Percentiles rank a stretch among this genome's conserved stretches.
phyloP scores from a whole-genome alignment of 2,113 vertebrate species.

The Oceanodroma tethys region DNA sequence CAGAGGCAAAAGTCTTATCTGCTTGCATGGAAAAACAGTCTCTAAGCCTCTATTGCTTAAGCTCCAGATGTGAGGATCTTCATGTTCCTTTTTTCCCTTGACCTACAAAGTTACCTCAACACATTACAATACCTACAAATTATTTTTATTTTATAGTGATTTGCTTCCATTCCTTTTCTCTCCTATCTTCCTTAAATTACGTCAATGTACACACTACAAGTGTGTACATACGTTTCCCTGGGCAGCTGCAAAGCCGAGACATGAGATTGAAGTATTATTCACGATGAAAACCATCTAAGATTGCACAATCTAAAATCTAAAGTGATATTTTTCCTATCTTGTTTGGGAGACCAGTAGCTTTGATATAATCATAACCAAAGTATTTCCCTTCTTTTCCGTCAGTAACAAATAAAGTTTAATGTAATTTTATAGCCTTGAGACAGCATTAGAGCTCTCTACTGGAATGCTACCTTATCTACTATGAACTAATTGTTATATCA shows the following conservation, averaged over 20 bases:
- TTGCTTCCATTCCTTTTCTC: background rate
- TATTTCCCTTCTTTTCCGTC: background rate
- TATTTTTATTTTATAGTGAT: background rate
- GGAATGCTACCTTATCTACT: background rate
- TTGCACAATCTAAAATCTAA: background rate
- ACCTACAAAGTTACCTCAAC: background rate
- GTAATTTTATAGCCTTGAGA: background rate
- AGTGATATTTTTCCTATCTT: background rate
- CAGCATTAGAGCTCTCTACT: background rate
- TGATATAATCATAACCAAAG: background rate
- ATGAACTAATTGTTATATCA: background rate
- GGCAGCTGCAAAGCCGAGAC: background rate
- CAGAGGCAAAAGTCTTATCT: background rate
- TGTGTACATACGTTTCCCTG: background rate
- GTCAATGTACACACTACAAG: background rate
- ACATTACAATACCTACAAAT: background rate
- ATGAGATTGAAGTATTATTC: background rate
- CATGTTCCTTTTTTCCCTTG: background rate
- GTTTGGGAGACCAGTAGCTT: background rate
- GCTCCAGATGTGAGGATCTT: background rate
- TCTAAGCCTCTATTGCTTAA: background rate
- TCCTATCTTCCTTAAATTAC: background rate
- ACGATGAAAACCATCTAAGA: background rate
- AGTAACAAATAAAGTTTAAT: background rate
- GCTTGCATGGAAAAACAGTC: background rate